Evolutionary conservation across 2,797 vertebrate genomes (phyloP), one percentile per base, ranked within the genome.

Genomic region (Xerus rutilus): DNA sequence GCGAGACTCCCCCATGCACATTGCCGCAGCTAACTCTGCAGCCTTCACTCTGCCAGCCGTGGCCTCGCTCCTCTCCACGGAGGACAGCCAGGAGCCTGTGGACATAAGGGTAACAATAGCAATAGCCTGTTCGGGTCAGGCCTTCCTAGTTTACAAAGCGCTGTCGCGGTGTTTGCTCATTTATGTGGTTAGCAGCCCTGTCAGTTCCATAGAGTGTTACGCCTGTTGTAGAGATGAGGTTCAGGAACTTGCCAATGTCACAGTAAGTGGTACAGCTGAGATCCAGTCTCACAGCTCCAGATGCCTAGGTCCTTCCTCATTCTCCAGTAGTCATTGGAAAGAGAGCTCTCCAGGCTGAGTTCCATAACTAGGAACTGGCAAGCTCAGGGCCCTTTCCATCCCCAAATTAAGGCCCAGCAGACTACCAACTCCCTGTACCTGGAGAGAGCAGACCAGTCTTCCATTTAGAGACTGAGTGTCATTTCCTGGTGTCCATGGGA

Each of bases 31-130:
- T 91, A 98, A 97, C 78, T 98, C 99, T 12, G 99, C 98, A 32
- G 99, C 98, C 83, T 99, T 99, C 97, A 99, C 96, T 39, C 98
- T 99, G 79, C 99, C 99, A 2, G 57, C 98, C 28, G 96, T 99
- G 67, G 98, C 98, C 13, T 97, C 98, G 94, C 92, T 99, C 47
- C 86, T 98, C 52, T 18, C 99, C 88, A 90, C 97, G 83, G 97
- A 98, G 94, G 97, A 78, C 20, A 43, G 89, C 64, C 97, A 97
- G 6, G 99, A 99, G 93, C 98, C 98, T 5, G 98, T 99, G 98
- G 99, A 99, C 97, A 98, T 99, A 94, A 98, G 99, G 98, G 99
- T 99, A 98, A 99, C 1, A 7, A 2, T 1, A 43, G 85, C 28
- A 10, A 57, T 3, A 17, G 25, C 23, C 6, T 76, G 73, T 12